Base-by-base conservation (phyloP, 2,113 vertebrate genomes). In the Oncorhynchus gorbuscha region DNA sequence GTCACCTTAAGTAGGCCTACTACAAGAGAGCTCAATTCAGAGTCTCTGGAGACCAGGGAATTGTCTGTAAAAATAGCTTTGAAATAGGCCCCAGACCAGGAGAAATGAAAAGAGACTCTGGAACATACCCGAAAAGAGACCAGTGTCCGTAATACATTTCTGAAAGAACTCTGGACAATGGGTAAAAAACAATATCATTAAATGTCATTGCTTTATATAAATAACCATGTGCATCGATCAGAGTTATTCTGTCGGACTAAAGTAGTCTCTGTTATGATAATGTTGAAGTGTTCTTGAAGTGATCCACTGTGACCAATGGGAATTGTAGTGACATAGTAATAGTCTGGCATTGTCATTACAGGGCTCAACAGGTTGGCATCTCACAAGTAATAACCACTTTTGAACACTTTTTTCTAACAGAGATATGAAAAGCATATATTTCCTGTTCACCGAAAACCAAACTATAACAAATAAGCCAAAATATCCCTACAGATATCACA, bases 1-100 rank as follows among this genome's bases (percentile, higher is more conserved):
- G 9, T 11, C 39, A 45, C 39, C 39, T 9, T 11, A 45, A 45
- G 39, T 45, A 45, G 39, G 39, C 39, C 39, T 45, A 11, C 73
- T 1, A 75, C n/a, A 39, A 73, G 22, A 69, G 39, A 35, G 8
- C 48, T 18, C 79, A 80, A 71, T 71, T 62, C 39, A 75, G 14
- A 77, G 72, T 26, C 70, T 81, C 13, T 13, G 77, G 20, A 61
- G 59, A 58, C 55, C 20, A 45, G 32, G 67, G n/a, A 59, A 20
- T 24, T 61, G 20, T n/a, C 12, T 66, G 13, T 20, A 74, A 74
- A 74, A 48, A 49, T 49, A 49, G 3, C 13, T 22, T 13, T 7
- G 3, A 49, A 18, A 11, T 51, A 16, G 5, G 28, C n/a, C 20
- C 28, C 4, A 24, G 28, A 24, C 8, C 58, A 62, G 26, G 72